phyloP scores from a whole-genome alignment of 2,113 vertebrate species.

The Donacobius atricapilla region DNA sequence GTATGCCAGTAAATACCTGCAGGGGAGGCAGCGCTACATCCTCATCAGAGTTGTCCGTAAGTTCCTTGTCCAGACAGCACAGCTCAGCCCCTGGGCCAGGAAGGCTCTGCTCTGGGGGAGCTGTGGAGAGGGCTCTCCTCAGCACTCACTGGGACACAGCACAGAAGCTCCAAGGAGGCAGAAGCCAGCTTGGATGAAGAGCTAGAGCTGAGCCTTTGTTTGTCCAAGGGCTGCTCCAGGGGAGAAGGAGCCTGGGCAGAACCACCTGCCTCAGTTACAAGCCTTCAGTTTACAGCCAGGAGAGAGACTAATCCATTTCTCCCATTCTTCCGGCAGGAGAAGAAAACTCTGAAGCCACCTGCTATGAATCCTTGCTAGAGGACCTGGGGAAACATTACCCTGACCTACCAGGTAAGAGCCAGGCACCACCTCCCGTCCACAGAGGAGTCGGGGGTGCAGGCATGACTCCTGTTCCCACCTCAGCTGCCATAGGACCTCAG shows the following conservation, averaged over 20 bases:
- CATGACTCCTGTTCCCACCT: not conserved
- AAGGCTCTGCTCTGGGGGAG: not conserved
- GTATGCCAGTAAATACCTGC: not conserved
- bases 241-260: not conserved
- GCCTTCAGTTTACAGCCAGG: not conserved
- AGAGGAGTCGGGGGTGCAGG: not conserved
- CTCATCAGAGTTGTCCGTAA: constrained; percentile 21
- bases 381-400: constrained; percentile 26
- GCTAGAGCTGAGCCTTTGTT: not conserved
- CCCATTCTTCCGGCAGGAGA: not conserved
- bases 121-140: not conserved
- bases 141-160: not conserved
- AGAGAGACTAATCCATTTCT: not conserved
- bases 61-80: not conserved
- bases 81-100: not conserved
- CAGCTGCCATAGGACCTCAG: not conserved
- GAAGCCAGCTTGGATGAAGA: not conserved
- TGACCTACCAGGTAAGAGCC: constrained; percentile 33
- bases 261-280: not conserved
- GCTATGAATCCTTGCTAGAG: constrained; percentile 51
- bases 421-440: not conserved
- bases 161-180: not conserved
- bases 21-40: constrained; percentile 29
- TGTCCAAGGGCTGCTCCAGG: not conserved
- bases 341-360: not conserved